phyloP scores from a whole-genome alignment of 2,888 invertebrate species.

The Cephus pulcher region DNA sequence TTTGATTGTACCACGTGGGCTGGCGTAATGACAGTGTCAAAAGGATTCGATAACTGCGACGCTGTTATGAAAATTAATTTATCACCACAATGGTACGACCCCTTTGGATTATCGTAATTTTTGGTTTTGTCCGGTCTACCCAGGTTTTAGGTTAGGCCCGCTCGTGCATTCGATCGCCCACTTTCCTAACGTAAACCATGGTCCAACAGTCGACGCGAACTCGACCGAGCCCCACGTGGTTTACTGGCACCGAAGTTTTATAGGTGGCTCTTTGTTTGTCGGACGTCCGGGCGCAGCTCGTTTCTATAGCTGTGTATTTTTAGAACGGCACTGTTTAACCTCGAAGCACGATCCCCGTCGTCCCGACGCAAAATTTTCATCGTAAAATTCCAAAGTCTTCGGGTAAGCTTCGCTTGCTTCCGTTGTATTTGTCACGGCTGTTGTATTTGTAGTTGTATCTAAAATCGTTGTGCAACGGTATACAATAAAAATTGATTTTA shows the following conservation, averaged over 20 bases:
- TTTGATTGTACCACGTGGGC: neutral
- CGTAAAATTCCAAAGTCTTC: neutral
- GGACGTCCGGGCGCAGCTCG: neutral
- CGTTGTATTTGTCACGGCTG: neutral
- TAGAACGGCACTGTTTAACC: neutral
- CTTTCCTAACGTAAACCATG: neutral
- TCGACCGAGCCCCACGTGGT: neutral
- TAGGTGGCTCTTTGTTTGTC: conserved; percentile 8
- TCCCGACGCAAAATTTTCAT: neutral
- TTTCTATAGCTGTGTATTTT: neutral
- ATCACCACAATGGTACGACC: neutral
- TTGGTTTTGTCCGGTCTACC: neutral
- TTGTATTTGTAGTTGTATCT: neutral
- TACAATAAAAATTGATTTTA: neutral
- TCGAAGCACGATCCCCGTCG: neutral
- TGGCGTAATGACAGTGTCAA: neutral
- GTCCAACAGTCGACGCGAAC: neutral
- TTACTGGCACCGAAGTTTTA: neutral
- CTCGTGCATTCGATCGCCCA: neutral
- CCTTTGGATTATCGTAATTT: neutral
- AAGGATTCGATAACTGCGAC: neutral
- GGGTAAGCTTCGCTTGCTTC: neutral
- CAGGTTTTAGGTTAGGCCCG: neutral
- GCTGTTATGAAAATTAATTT: neutral
- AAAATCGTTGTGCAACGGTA: neutral